A percentile compares a stretch with the other conserved stretches of the same genome.
Evolutionary conservation across 2,888 invertebrate genomes (phyloP).

Genomic region (Lingula anatina): DNA sequence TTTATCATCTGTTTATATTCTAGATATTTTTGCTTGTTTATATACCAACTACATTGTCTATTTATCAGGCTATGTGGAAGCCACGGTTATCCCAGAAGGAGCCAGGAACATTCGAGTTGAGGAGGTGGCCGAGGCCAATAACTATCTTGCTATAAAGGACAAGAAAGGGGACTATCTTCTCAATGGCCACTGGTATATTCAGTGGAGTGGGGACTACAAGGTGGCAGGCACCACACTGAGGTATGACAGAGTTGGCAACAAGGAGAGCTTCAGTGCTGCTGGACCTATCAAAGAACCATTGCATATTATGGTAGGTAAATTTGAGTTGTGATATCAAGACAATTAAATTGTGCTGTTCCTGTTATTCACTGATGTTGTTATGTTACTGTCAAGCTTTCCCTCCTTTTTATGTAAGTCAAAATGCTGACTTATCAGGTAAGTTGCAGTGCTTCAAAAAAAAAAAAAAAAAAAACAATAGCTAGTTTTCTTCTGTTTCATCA

Average conservation of each 20-base stretch:
- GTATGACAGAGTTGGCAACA: constrained; percentile 69
- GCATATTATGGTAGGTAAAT: constrained; percentile 70
- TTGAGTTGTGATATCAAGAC: too few species aligned
- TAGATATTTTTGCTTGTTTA: too few species aligned
- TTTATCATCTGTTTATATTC: too few species aligned
- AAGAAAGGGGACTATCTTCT: constrained; percentile 69
- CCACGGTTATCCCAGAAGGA: constrained; percentile 67
- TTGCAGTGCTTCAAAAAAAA: too few species aligned
- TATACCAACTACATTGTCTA: too few species aligned
- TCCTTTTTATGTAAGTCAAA: too few species aligned
- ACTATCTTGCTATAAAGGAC: constrained; percentile 74
- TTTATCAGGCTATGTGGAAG: constrained; percentile 65
- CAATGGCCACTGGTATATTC: constrained; percentile 69
- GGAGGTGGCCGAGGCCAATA: constrained; percentile 71
- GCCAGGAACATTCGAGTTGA: constrained; percentile 73
- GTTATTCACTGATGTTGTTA: too few species aligned
- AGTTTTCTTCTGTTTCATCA: too few species aligned
- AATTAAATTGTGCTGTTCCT: too few species aligned
- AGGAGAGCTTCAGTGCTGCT: constrained; percentile 74
- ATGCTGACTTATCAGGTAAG: too few species aligned
- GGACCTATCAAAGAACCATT: constrained; percentile 79
- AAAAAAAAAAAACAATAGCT: too few species aligned
- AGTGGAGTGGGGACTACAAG: constrained; percentile 72
- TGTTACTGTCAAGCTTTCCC: too few species aligned
- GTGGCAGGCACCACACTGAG: constrained; percentile 74